Conservation (phyloP, 2,113 vertebrate genomes). For the Tauraco erythrolophus region DNA sequence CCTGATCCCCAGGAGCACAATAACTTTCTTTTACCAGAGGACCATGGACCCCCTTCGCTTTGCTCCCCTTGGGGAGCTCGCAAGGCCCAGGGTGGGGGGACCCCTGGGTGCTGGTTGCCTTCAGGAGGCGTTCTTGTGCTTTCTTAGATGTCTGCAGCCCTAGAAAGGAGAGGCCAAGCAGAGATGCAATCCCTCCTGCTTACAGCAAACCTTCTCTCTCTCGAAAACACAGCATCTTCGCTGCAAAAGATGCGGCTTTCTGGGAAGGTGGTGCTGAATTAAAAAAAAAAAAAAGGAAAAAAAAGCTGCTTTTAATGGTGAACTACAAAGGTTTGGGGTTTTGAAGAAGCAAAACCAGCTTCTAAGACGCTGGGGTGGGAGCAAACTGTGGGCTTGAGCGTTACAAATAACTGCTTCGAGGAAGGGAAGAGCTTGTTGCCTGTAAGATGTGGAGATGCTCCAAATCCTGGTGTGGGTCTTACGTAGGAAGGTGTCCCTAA, state of each 20-base stretch:
- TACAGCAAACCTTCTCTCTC: background rate
- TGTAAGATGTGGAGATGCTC: background rate
- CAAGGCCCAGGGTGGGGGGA: accelerated
- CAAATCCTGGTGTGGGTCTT: accelerated
- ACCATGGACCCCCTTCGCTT: accelerated
- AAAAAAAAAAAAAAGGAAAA: accelerated
- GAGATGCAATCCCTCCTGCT: background rate
- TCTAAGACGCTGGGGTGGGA: background rate
- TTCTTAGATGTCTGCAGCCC: background rate
- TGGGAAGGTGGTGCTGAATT: background rate
- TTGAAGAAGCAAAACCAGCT: background rate
- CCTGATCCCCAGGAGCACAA: accelerated
- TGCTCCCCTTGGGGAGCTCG: accelerated
- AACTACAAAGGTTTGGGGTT: background rate
- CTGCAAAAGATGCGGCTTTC: background rate
- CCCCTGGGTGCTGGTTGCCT: background rate
- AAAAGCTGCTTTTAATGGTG: background rate
- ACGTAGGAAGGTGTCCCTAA: accelerated
- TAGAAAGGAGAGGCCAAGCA: background rate
- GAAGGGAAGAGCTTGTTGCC: background rate
- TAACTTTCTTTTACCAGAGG: background rate
- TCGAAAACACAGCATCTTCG: background rate
- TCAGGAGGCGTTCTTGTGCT: constrained; percentile 71
- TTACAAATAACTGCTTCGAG: accelerated
- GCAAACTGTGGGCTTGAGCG: background rate